Conservation (phyloP, 1,140 invertebrate genomes). For the Drosophila ambigua region DNA sequence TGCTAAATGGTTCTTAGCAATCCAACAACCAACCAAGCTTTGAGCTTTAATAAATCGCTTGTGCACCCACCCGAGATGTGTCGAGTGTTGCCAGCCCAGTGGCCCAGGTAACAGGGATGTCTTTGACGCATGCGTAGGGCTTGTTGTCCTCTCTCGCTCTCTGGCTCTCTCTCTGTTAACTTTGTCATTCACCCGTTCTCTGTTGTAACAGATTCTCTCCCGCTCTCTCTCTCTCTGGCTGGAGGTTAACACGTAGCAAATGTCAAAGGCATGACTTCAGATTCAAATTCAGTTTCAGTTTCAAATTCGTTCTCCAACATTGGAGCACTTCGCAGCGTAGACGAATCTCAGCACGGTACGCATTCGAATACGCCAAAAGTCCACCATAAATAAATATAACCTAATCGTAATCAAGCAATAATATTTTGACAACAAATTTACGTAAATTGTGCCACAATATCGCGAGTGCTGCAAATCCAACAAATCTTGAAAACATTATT, state of each 20-base stretch:
- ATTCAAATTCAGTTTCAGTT: conserved; percentile 46
- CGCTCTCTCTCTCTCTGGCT: background rate
- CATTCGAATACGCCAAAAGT: conserved; percentile 26
- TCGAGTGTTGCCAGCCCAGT: conserved; percentile 5
- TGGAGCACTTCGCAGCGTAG: conserved; percentile 52
- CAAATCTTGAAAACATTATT: background rate
- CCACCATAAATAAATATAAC: conserved; percentile 23
- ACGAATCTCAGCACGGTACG: conserved; percentile 35
- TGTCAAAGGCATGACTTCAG: conserved; percentile 59
- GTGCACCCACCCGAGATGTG: background rate
- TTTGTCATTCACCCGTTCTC: too few relatives aligned
- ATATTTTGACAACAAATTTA: conserved; percentile 22
- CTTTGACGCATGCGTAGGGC: conserved; percentile 16
- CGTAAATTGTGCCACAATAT: conserved; percentile 3
- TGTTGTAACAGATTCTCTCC: background rate
- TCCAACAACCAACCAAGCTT: too few relatives aligned
- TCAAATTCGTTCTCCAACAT: conserved; percentile 64
- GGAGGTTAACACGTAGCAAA: conserved; percentile 53
- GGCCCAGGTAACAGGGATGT: background rate
- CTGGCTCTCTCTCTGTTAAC: background rate
- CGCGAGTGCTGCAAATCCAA: conserved; percentile 9
- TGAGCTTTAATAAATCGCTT: background rate
- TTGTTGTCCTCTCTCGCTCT: background rate
- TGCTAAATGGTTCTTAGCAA: too few relatives aligned
- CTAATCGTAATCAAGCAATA: conserved; percentile 14